Conservation (phyloP, 2,113 vertebrate species). For the Hydrolagus affinis region DNA sequence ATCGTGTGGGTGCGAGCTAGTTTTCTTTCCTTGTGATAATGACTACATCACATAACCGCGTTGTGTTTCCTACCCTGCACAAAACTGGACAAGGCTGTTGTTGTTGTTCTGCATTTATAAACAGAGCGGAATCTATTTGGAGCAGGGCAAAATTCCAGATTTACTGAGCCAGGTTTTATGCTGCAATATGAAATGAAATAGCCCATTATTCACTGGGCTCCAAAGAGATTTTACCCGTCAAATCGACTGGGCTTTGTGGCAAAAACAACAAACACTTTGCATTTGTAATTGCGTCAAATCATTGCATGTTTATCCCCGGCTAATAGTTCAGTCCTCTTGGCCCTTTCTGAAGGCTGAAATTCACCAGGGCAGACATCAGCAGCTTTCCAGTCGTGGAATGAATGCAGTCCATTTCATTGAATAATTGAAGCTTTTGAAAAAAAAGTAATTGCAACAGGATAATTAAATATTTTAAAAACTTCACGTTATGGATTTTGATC, state of each 20-base stretch:
- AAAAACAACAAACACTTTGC: neutral
- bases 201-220: no score
- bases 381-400: neutral
- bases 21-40: no score
- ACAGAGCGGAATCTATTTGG: no score
- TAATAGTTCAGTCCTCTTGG: neutral
- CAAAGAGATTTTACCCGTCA: neutral
- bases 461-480: slow-evolving; percentile 8
- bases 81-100: no score
- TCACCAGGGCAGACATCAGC: neutral
- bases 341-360: neutral
- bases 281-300: neutral
- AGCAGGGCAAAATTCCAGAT: no score
- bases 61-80: no score
- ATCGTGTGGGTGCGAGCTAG: no score
- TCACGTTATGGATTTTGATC: neutral
- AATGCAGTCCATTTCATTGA: neutral
- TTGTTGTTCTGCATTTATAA: no score
- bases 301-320: neutral
- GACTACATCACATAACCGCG: no score
- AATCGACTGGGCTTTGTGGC: neutral
- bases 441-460: neutral
- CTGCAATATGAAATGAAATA: no score
- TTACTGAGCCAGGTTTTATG: no score
- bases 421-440: slow-evolving; percentile 16